Conservation (phyloP, 2,888 invertebrate species). For the Himalopsyche tibetana region DNA sequence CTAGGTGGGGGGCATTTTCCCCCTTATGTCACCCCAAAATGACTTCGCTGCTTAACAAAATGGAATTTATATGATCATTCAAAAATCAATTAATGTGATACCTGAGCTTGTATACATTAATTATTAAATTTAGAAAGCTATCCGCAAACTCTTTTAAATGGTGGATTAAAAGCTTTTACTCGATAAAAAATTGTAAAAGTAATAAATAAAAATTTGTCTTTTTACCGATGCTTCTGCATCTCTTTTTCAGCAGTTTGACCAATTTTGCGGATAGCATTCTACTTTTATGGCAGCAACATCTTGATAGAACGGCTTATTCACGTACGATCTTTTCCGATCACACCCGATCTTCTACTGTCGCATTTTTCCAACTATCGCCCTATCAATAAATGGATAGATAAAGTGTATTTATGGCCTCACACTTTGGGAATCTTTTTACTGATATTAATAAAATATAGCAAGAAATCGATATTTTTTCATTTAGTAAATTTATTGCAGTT, state of each 20-base stretch:
- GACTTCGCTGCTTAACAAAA: too few relatives aligned
- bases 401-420: background rate
- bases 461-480: constrained; percentile 10
- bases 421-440: background rate
- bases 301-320: constrained; percentile 65
- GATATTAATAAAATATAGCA: constrained; percentile 3
- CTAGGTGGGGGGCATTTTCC: too few relatives aligned
- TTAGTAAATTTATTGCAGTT: background rate
- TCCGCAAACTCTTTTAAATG: too few relatives aligned
- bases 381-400: constrained; percentile 32
- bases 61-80: too few relatives aligned
- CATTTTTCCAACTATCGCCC: constrained; percentile 49
- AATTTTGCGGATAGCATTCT: constrained; percentile 65
- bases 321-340: constrained; percentile 50
- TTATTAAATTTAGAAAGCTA: too few relatives aligned
- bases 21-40: too few relatives aligned
- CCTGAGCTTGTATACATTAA: too few relatives aligned
- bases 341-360: constrained; percentile 52
- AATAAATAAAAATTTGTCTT: background rate
- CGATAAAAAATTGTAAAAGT: too few relatives aligned
- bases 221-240: background rate
- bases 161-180: too few relatives aligned
- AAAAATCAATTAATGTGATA: too few relatives aligned
- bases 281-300: constrained; percentile 65
- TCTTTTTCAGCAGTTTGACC: constrained; percentile 46